Base-by-base conservation (phyloP, 2,797 vertebrate genomes). In the Periophthalmus magnuspinnatus region DNA sequence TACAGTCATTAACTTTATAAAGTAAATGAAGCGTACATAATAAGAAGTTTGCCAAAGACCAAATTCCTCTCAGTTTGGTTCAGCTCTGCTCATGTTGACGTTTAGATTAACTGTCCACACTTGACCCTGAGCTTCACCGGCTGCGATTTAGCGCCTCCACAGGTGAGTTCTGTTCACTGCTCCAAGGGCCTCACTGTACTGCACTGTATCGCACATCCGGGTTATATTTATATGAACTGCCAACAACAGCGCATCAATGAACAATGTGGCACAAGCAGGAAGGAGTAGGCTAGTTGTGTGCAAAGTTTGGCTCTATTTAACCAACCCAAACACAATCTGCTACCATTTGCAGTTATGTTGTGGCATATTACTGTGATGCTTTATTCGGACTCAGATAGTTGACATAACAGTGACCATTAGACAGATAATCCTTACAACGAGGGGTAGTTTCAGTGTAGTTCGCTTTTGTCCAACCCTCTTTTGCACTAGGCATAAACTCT, bases 31-130 rank as follows among this genome's bases (percentile, higher is more conserved):
- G 74, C 75, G 73, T 77, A 86, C 80, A 84, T 85, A 83, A 88
- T 84, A 88, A 86, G 87, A 86, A 84, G 78, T 80, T 81, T 72
- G 76, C 87, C 86, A 85, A 83, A 87, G 41, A 68, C 76, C 74
- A 83, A 81, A 89, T 86, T 88, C 77, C 84, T 82, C 69, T 76
- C 84, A 84, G 84, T 86, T 89, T 89, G 80, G 86, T 81, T 89
- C 82, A 75, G 82, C 75, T 59, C 79, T 86, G 79, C 73, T 78
- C 78, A 83, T 93, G 92, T 90, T 93, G 90, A 92, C 90, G 88
- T 92, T 87, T 86, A 91, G 90, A 93, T 94, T 93, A 93, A 92
- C 89, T 88, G 88, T 90, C 88, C 86, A 69, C 83, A 58, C 84
- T 85, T 67, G 45, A 28, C 81, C 85, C 79, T 6, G 57, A 79